Percentiles rank a stretch among this genome's conserved stretches.
Evolutionary conservation across 2,888 invertebrate species (phyloP).

Genomic region (Campoplex nolae): DNA sequence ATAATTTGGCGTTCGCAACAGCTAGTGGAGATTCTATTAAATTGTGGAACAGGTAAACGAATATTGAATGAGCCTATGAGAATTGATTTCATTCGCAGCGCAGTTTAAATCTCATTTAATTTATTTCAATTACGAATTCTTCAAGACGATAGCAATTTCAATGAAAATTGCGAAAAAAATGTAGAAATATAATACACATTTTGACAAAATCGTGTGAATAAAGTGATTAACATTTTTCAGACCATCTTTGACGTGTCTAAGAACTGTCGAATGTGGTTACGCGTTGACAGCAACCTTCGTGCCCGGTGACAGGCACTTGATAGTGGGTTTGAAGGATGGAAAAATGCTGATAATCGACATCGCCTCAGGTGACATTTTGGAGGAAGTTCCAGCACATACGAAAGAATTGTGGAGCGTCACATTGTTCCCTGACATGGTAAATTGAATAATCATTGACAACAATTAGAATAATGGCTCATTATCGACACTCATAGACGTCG

Average conservation of each 20-base stretch:
- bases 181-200: not conserved
- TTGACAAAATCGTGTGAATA: not conserved
- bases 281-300: constrained; percentile 92
- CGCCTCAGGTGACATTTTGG: constrained; percentile 92
- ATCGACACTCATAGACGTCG: not conserved
- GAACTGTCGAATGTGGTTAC: constrained; percentile 88
- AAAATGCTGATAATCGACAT: constrained; percentile 93
- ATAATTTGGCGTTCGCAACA: constrained; percentile 94
- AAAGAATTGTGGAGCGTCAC: constrained; percentile 93
- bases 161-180: not conserved
- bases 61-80: not conserved
- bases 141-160: not conserved
- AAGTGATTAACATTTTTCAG: constrained; percentile 79
- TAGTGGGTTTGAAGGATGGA: constrained; percentile 95
- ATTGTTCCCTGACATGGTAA: constrained; percentile 92
- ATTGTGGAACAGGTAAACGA: constrained; percentile 94
- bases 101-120: not conserved
- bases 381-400: constrained; percentile 93
- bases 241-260: constrained; percentile 87
- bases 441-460: constrained; percentile 7
- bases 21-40: constrained; percentile 95
- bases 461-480: not conserved
- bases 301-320: constrained; percentile 95
- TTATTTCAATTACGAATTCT: not conserved
- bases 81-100: not conserved